Evolutionary conservation across 2,888 invertebrate genomes (phyloP), one percentile per base, ranked within the genome.

Genomic region (Agrochola lota): DNA sequence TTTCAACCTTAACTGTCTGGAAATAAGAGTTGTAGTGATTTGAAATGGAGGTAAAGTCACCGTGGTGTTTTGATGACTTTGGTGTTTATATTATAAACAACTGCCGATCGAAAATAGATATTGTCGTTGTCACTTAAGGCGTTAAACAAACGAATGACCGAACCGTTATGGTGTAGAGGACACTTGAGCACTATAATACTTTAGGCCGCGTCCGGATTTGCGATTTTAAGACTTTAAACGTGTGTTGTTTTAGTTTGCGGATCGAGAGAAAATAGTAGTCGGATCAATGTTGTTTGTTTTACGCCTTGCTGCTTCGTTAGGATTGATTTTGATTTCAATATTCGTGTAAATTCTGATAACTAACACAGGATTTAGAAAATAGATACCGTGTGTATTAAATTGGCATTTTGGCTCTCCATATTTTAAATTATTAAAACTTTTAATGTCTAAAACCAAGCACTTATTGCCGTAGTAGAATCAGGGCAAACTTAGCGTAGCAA

Each of bases 51-150:
- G 77, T 20, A 73, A 73, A 77, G 11, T 35, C 17, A 81, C 6
- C 49, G 77, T 88, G 88, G 90, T 88, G n/a, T 78, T 87, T 85
- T 89, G 80, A 89, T 91, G 91, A 91, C 91, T 91, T 90, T 84
- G 89, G 91, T 94, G 95, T 95, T 95, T 94, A 89, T 92, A 93
- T 92, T 93, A 93, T 94, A 95, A 95, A 95, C 95, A 95, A 94
- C 91, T 92, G 93, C 89, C 89, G 95, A 94, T 95, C 93, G 91
- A 93, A 93, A 93, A 94, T 93, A 94, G 94, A 95, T 94, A 94
- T 92, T 95, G 95, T 95, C 95, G 93, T 95, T 95, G 95, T 95
- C 95, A 94, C 91, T 94, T 91, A 86, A 91, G 91, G 92, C 91
- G 89, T 90, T 92, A 91, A 91, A 94, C 93, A 94, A 92, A 95